Conservation (phyloP, 2,888 invertebrate genomes). For the Vesta saturnalis region DNA sequence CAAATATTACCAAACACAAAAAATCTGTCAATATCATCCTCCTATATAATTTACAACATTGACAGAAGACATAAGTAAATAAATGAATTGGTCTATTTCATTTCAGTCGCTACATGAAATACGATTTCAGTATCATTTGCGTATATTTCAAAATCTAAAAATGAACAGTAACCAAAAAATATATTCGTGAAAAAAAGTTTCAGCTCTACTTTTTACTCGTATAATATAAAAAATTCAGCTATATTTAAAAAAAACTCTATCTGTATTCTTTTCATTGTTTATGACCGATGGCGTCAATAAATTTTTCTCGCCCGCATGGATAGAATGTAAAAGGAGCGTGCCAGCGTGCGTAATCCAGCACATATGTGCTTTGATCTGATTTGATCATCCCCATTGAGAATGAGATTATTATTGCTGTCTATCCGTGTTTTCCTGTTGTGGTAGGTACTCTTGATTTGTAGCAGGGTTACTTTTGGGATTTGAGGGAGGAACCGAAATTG, state of each 20-base stretch:
- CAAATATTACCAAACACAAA: too few species aligned
- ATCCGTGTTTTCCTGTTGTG: constrained; percentile 43
- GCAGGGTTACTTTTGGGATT: constrained; percentile 48
- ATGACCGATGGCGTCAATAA: constrained; percentile 26
- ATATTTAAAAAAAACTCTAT: constrained; percentile 22
- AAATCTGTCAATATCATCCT: too few species aligned
- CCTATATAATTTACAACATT: too few species aligned
- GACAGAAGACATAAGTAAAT: too few species aligned
- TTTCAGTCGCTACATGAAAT: too few species aligned
- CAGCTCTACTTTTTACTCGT: background rate
- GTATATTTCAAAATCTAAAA: too few species aligned
- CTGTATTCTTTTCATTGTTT: constrained; percentile 26
- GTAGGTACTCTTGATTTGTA: constrained; percentile 49
- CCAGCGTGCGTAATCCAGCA: constrained; percentile 50
- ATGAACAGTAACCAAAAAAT: too few species aligned
- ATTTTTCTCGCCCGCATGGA: constrained; percentile 34
- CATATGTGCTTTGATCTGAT: constrained; percentile 57
- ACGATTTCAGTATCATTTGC: too few species aligned
- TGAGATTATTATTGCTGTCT: constrained; percentile 52
- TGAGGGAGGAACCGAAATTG: constrained; percentile 47
- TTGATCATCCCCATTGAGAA: constrained; percentile 52
- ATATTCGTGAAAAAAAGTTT: too few species aligned
- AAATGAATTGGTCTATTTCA: too few species aligned
- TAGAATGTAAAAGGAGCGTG: constrained; percentile 37
- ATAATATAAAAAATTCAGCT: background rate